Conservation (phyloP, 2,797 vertebrate genomes). For the Myotis pilosus region DNA sequence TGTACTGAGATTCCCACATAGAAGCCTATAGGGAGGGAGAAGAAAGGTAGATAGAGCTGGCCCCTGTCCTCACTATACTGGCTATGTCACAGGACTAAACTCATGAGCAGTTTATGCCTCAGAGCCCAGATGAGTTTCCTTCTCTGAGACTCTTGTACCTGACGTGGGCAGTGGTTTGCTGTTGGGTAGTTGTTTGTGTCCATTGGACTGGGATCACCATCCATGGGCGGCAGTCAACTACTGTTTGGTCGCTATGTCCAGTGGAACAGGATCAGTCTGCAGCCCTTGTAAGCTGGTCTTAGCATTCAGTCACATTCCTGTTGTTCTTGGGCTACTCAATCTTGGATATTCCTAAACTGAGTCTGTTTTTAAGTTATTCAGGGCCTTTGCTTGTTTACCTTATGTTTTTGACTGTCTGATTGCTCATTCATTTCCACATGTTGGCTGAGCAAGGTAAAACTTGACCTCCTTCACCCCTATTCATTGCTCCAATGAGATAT, state of each 20-base stretch:
- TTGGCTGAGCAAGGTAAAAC: neutral
- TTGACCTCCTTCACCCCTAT: neutral
- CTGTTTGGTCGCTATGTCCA: neutral
- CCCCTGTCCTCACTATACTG: neutral
- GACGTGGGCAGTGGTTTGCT: neutral
- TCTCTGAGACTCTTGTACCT: neutral
- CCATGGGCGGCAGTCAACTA: neutral
- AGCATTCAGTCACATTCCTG: neutral
- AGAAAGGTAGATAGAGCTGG: neutral
- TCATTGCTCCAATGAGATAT: conserved; percentile 7
- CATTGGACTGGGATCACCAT: neutral
- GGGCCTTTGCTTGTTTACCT: neutral
- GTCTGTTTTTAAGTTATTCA: neutral
- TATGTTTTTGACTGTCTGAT: neutral
- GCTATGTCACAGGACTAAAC: neutral
- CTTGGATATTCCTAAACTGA: neutral
- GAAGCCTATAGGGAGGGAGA: neutral
- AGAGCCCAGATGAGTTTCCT: neutral
- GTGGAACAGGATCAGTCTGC: neutral
- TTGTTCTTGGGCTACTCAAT: neutral
- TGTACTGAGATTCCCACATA: neutral
- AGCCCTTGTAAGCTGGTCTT: neutral
- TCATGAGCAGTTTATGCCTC: neutral
- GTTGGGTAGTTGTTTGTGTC: neutral
- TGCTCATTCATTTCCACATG: neutral